phyloP scores from a whole-genome alignment of 1,140 invertebrate genomes.

The Drosophila nikananu region DNA sequence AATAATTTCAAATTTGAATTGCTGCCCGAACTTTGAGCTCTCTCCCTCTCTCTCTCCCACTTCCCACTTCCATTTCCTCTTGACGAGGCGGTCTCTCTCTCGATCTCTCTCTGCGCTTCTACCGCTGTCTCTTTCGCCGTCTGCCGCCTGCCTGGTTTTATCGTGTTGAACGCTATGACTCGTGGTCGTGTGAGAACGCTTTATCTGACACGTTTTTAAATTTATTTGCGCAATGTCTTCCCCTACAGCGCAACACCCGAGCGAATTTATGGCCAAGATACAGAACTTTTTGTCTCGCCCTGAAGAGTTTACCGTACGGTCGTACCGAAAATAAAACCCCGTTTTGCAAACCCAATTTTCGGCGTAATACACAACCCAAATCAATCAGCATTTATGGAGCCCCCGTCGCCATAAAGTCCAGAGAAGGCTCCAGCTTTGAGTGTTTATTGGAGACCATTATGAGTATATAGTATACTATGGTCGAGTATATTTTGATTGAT shows the following conservation, averaged over 20 bases:
- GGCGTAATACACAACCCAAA: constrained; percentile 16
- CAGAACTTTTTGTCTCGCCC: constrained; percentile 46
- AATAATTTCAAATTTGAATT: constrained; percentile 42
- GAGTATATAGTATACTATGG: constrained; percentile 24
- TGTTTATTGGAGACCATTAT: constrained; percentile 55
- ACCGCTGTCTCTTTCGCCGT: constrained; percentile 12
- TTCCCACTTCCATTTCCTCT: constrained; percentile 23
- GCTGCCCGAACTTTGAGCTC: constrained; percentile 51
- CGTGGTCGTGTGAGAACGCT: constrained; percentile 64
- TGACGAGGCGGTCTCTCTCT: constrained; percentile 12
- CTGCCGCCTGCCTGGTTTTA: constrained; percentile 20
- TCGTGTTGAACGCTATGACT: constrained; percentile 41
- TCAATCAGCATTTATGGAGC: constrained; percentile 58
- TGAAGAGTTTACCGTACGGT: constrained; percentile 20
- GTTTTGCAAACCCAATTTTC: constrained; percentile 25
- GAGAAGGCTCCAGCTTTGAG: constrained; percentile 36
- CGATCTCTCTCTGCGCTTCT: neutral
- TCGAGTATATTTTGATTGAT: constrained; percentile 51
- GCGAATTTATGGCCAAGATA: constrained; percentile 59
- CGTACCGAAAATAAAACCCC: constrained; percentile 13
- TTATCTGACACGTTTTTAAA: constrained; percentile 75
- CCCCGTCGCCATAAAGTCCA: constrained; percentile 26
- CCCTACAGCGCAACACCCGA: constrained; percentile 30
- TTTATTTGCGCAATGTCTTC: constrained; percentile 69
- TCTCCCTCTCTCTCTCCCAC: constrained; percentile 5